Percentiles rank a stretch among this genome's conserved stretches.
These are phyloP conservation scores for Trachelus tabidus DNA, from an alignment of 2,888 invertebrate genomes.

Conservation along the genomic window DNA sequence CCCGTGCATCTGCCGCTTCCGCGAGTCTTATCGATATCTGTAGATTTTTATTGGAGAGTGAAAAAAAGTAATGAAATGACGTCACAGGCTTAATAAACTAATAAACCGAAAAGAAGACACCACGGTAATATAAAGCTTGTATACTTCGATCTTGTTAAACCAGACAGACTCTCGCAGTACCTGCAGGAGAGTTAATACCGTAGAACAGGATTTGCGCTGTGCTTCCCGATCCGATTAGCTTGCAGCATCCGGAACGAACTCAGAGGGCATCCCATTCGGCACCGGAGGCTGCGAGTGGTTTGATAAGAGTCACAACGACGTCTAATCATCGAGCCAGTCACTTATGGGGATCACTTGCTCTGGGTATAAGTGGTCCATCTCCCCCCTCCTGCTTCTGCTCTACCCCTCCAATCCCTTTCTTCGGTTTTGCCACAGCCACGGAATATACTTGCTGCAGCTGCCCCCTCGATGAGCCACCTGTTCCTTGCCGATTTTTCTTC, in stretches of 20 bases:
- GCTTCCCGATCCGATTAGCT: slow-evolving; percentile 40
- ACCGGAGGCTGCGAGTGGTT: slow-evolving; percentile 29
- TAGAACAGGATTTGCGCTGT: slow-evolving; percentile 31
- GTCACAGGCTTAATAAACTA: background rate
- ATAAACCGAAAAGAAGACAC: background rate
- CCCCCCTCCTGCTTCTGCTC: background rate
- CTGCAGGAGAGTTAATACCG: slow-evolving; percentile 10
- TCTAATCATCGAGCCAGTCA: slow-evolving; percentile 6
- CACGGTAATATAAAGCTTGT: background rate
- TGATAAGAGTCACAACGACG: slow-evolving; percentile 32
- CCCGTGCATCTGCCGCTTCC: background rate
- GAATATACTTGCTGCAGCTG: background rate
- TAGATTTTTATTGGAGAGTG: background rate
- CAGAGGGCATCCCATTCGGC: background rate
- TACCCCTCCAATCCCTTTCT: background rate
- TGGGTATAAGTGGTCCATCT: background rate
- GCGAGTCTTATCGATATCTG: background rate
- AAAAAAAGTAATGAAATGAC: background rate
- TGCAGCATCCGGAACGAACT: slow-evolving; percentile 18
- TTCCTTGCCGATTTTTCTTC: background rate
- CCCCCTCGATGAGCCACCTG: background rate
- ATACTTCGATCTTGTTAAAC: slow-evolving; percentile 3
- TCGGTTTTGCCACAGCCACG: background rate
- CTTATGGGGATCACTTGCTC: background rate
- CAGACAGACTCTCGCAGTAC: background rate